Evolutionary conservation across 2,797 vertebrate species (phyloP), one percentile per base, ranked within the genome.

Genomic region (Chelonia mydas): DNA sequence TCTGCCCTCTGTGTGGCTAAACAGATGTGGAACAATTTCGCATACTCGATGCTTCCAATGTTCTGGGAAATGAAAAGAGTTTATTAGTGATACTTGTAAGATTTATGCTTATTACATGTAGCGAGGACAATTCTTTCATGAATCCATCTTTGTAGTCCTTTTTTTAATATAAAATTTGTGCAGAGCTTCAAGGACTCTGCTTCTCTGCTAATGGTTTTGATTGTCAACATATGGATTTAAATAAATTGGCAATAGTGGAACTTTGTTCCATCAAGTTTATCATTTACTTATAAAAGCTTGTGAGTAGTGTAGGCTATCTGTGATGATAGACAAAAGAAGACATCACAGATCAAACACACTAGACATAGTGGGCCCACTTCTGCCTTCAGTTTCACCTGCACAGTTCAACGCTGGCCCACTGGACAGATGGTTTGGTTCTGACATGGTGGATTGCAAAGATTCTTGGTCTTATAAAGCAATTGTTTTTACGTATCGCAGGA

Each of bases 341-440:
- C 97, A 95, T 93, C 95, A 90, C 92, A 92, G 95, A 92, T 68
- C 78, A 90, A 96, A 93, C 53, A 57, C 31, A 87, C 76, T 87
- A 61, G 86, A 72, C 84, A 96, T 89, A 97, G 96, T 53, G 37
- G 65, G 31, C 55, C 27, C 93, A 77, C 89, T 94, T 81, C 86
- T 86, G 89, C 55, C 17, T 90, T 90, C 83, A 86, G 31, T 88
- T 88, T 47, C 54, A 53, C 80, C 65, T 1, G 0, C 31, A 31
- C 83, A 96, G 94, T 97, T 96, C 97, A 15, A 4, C 57, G 53
- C 94, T 94, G 93, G 94, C 94, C 95, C 97, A 97, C 96, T 88
- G 90, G 97, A 97, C 98, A 98, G 98, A 97, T 98, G 98, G 97
- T 98, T 98, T 97, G 95, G 95, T 97, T 98, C 98, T 94, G 96